phyloP scores from a whole-genome alignment of 2,797 vertebrate genomes.

The Psittacula derbiana region DNA sequence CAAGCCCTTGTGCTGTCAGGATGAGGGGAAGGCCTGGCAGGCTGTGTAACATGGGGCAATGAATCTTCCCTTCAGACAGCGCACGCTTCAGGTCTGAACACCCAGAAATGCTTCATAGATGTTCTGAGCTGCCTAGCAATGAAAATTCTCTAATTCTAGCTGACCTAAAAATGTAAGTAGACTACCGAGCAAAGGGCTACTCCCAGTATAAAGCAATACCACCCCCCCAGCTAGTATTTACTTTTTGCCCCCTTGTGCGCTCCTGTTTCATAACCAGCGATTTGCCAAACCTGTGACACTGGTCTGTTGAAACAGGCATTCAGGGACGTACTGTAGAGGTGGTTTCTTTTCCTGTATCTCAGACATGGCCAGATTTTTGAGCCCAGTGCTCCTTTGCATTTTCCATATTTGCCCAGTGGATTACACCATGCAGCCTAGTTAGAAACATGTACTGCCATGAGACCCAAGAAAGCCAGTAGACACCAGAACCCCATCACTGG shows the following conservation, averaged over 20 bases:
- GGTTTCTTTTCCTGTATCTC: slow-evolving; percentile 83
- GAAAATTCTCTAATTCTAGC: slow-evolving; percentile 70
- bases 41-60: slow-evolving; percentile 31
- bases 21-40: not conserved
- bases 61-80: slow-evolving; percentile 71
- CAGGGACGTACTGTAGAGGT: not conserved
- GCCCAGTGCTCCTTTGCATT: slow-evolving; percentile 86
- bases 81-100: slow-evolving; percentile 45
- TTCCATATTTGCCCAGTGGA: slow-evolving; percentile 83
- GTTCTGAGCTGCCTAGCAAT: slow-evolving; percentile 71
- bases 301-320: slow-evolving; percentile 15
- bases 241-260: slow-evolving; percentile 50
- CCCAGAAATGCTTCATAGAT: slow-evolving; percentile 70
- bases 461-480: not conserved
- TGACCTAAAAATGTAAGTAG: slow-evolving; percentile 71
- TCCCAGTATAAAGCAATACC: slow-evolving; percentile 49
- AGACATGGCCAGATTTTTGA: slow-evolving; percentile 88
- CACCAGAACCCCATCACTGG: not conserved
- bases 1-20: not conserved
- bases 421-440: not conserved
- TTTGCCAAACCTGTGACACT: slow-evolving; percentile 61
- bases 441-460: not conserved
- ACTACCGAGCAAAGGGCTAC: slow-evolving; percentile 48
- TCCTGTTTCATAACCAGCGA: slow-evolving; percentile 62
- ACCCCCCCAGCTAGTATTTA: slow-evolving; percentile 50